Percentiles rank a stretch among this genome's conserved stretches.
These are phyloP conservation scores for Andrena trimmerana DNA, from an alignment of 2,888 invertebrate genomes.

Conservation along the genomic window DNA sequence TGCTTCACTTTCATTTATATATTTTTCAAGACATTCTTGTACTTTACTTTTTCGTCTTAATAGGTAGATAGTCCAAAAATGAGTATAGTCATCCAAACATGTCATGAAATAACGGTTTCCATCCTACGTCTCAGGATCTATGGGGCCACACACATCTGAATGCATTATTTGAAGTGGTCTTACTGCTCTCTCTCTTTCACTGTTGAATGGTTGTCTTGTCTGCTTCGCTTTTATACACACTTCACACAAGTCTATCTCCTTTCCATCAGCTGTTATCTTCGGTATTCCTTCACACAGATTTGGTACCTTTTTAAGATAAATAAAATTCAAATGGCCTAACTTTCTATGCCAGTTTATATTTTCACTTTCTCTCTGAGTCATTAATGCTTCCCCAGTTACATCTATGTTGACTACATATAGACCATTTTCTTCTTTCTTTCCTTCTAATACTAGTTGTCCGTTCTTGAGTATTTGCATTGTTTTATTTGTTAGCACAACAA, in stretches of 20 bases:
- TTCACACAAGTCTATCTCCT: conserved; percentile 18
- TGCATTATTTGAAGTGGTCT: conserved; percentile 50
- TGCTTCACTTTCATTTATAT: too few relatives aligned
- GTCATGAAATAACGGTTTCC: too few relatives aligned
- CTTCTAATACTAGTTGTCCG: conserved; percentile 11
- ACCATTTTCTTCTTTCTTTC: neutral
- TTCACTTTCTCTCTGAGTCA: conserved; percentile 2
- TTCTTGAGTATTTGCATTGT: conserved; percentile 18
- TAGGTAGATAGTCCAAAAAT: too few relatives aligned
- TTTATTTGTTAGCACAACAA: conserved; percentile 14
- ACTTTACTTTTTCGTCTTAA: too few relatives aligned
- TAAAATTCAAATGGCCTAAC: conserved; percentile 23
- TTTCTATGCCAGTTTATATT: conserved; percentile 20
- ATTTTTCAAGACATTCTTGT: too few relatives aligned
- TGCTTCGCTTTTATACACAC: conserved; percentile 52
- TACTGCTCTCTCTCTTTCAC: conserved; percentile 22
- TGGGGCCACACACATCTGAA: neutral
- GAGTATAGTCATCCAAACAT: too few relatives aligned
- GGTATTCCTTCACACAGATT: neutral
- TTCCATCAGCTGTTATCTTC: neutral
- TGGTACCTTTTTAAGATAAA: conserved; percentile 2
- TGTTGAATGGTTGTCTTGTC: neutral
- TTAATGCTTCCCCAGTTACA: neutral
- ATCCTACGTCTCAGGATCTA: neutral
- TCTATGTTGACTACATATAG: conserved; percentile 1